These are phyloP conservation scores for Cephus runcator DNA, from an alignment of 2,888 invertebrate genomes.

Conservation along the genomic window DNA sequence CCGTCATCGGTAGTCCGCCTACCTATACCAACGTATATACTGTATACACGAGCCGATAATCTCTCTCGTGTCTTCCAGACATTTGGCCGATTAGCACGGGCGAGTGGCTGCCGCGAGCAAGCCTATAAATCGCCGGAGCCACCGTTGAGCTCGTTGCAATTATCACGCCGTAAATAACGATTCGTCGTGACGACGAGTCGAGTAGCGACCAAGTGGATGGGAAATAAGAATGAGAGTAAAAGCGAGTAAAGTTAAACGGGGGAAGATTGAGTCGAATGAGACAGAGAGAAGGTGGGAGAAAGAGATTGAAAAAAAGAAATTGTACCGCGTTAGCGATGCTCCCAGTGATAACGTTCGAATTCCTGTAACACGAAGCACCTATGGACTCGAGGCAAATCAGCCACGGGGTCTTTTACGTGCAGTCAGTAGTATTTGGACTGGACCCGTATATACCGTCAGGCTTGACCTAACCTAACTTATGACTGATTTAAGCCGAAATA, in stretches of 20 bases:
- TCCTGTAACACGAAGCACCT: not conserved
- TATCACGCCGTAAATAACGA: not conserved
- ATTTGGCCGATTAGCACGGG: not conserved
- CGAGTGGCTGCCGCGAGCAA: not conserved
- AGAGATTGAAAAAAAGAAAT: slow-evolving; percentile 2
- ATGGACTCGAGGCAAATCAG: not conserved
- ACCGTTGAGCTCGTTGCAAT: not conserved
- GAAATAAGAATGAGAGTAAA: not conserved
- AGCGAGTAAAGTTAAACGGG: slow-evolving; percentile 25
- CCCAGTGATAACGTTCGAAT: not conserved
- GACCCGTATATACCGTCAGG: not conserved
- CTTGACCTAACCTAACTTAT: not conserved
- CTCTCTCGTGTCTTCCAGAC: not conserved
- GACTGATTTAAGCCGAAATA: not conserved
- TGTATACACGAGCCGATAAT: not conserved
- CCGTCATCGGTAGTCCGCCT: not conserved
- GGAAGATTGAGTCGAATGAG: slow-evolving; percentile 43
- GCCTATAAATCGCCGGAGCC: not conserved
- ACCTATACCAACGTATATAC: not conserved
- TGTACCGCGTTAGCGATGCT: not conserved
- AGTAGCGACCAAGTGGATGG: not conserved
- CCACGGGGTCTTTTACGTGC: not conserved
- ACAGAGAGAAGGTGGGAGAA: slow-evolving; percentile 11
- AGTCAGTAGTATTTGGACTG: not conserved
- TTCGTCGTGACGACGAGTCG: not conserved